Evolutionary conservation across 2,113 vertebrate species (phyloP), one percentile per base, ranked within the genome.

Genomic region (Okapia johnstoni): DNA sequence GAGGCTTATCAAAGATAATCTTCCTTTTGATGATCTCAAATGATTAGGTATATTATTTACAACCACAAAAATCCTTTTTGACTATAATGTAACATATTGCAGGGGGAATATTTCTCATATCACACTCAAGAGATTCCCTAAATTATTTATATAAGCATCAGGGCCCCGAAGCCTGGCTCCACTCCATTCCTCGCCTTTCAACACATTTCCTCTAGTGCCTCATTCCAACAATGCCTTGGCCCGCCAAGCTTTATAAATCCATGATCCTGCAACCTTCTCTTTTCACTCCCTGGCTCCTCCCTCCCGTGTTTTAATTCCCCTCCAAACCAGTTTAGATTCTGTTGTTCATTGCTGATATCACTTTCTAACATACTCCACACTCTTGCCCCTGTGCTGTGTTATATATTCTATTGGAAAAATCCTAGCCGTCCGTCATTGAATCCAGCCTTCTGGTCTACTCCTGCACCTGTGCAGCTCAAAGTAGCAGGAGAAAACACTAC

Each of bases 401-500:
- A 5, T 1, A 14, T 5, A 12, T 0, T 9, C 9, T 6, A 12
- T 0, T 30, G 30, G 23, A 12, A 16, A 63, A 57, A 9, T 4
- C 13, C 21, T 8, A 17, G 57, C 57, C 6, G 9, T 43, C 57
- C 6, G 9, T 43, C 5, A 21, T 14, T 30, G 30, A 36, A 19
- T 28, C 23, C 66, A 46, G 17, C 48, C 25, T 77, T 40, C 46
- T 33, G 40, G 46, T 36, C 25, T 36, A 63, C 10, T 15, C 54
- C 46, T 43, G 28, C 33, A 3, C 7, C 21, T 28, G n/a, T 0
- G 21, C 14, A 3, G 21, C 52, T 73, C 50, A 23, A 0, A 3
- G 1, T 2, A 17, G 58, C 89, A 2, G 17, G 40, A 52, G 61
- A 28, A 33, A 60, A 55, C 25, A 57, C 3, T 11, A 11, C 19